These are phyloP conservation scores for Nycteola revayana DNA, from an alignment of 2,888 invertebrate species.

Conservation along the genomic window DNA sequence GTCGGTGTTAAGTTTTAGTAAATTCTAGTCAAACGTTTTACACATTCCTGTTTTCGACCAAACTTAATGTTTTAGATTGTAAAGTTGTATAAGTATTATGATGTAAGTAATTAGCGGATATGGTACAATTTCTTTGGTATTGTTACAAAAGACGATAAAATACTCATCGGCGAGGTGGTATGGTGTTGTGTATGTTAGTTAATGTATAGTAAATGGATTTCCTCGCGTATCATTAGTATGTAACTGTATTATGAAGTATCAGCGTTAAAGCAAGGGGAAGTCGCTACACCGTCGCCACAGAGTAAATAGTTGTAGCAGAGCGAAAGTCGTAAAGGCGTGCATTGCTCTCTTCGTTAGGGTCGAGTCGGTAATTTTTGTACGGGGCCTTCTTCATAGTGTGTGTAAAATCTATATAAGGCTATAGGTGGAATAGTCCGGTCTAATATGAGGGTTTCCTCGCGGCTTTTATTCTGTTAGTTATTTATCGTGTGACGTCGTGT, in stretches of 20 bases:
- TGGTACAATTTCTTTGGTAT: constrained; percentile 29
- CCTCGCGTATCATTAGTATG: constrained; percentile 40
- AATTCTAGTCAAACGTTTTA: constrained; percentile 82
- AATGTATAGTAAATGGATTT: constrained; percentile 37
- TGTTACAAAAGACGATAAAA: constrained; percentile 15
- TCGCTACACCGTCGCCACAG: constrained; percentile 18
- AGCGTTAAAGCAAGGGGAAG: constrained; percentile 29
- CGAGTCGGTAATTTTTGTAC: too few relatives aligned
- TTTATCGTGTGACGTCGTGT: too few relatives aligned
- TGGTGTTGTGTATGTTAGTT: constrained; percentile 19
- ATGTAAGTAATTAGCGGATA: constrained; percentile 30
- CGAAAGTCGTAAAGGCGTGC: too few relatives aligned
- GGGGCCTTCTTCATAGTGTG: too few relatives aligned
- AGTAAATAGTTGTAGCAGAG: constrained; percentile 7
- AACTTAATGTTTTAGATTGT: constrained; percentile 61
- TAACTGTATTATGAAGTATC: constrained; percentile 38
- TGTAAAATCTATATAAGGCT: too few relatives aligned
- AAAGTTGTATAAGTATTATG: constrained; percentile 28
- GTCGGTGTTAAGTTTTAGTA: constrained; percentile 80
- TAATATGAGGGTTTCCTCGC: too few relatives aligned
- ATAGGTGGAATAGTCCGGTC: too few relatives aligned
- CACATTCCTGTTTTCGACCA: constrained; percentile 81
- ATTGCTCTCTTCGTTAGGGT: too few relatives aligned
- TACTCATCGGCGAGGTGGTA: constrained; percentile 27
- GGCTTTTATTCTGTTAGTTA: too few relatives aligned